phyloP scores from a whole-genome alignment of 2,888 invertebrate species.

The Belgica antarctica region DNA sequence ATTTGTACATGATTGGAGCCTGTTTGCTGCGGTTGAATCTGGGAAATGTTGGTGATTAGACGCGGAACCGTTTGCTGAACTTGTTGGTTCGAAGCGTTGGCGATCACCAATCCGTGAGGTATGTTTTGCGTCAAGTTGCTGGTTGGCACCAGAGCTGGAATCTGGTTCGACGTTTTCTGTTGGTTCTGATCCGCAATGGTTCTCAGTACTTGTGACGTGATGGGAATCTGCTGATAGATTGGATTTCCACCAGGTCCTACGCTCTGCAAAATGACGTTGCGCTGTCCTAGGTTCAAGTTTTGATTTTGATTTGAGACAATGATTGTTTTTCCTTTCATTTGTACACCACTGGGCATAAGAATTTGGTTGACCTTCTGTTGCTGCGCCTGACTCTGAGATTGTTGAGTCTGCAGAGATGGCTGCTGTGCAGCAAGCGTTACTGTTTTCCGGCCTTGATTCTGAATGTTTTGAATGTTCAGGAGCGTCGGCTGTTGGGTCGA shows the following conservation, averaged over 20 bases:
- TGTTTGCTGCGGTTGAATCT: slow-evolving; percentile 21
- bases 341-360: slow-evolving; percentile 49
- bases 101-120: slow-evolving; percentile 47
- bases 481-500: slow-evolving; percentile 51
- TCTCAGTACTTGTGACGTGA: slow-evolving; percentile 52
- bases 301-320: slow-evolving; percentile 48
- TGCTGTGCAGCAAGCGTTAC: slow-evolving; percentile 33
- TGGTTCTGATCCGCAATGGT: slow-evolving; percentile 47
- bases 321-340: slow-evolving; percentile 54
- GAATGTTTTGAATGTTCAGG: slow-evolving; percentile 54
- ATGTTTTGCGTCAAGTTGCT: slow-evolving; percentile 48
- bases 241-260: slow-evolving; percentile 51
- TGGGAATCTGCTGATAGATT: slow-evolving; percentile 55
- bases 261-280: slow-evolving; percentile 54
- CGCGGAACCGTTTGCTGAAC: slow-evolving; percentile 49
- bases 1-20: slow-evolving; percentile 45
- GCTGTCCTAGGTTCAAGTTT: slow-evolving; percentile 49
- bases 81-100: slow-evolving; percentile 50
- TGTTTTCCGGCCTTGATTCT: slow-evolving; percentile 26
- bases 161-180: slow-evolving; percentile 49
- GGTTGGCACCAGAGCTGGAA: slow-evolving; percentile 54
- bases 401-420: not conserved
- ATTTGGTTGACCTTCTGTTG: slow-evolving; percentile 54
- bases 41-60: slow-evolving; percentile 52
- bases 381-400: slow-evolving; percentile 16